A percentile compares a stretch with the other conserved stretches of the same genome.
Evolutionary conservation across 2,797 vertebrate species (phyloP).

Genomic region (Lithobates sylvaticus): DNA sequence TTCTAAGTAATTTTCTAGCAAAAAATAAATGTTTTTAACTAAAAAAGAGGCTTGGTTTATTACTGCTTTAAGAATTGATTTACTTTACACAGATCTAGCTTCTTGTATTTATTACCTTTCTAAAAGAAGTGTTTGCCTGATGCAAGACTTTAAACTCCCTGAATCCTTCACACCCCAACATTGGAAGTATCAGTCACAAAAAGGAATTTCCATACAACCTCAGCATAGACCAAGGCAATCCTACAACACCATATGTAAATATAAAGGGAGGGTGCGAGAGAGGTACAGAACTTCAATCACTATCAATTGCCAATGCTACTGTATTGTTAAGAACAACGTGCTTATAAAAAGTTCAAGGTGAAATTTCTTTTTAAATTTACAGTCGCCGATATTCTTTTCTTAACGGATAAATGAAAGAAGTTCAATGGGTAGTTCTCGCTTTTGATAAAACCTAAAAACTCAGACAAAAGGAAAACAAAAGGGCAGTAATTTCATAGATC

Average conservation of each 20-base stretch:
- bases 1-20: no score
- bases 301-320: not conserved
- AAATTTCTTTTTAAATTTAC: not conserved
- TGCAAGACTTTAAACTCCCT: no score
- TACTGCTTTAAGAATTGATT: no score
- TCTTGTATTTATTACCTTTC: no score
- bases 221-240: not conserved
- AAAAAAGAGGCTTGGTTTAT: no score
- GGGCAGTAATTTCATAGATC: not conserved
- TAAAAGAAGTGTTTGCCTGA: no score
- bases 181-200: not conserved
- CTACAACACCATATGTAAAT: not conserved
- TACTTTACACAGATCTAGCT: no score
- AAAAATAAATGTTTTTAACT: no score
- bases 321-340: not conserved
- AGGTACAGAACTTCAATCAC: not conserved
- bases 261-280: not conserved
- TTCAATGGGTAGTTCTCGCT: not conserved
- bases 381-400: not conserved
- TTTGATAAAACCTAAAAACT: not conserved
- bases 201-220: not conserved
- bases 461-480: conserved; percentile 4
- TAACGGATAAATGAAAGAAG: not conserved
- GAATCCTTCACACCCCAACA: no score
- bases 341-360: not conserved